Conservation (phyloP, 2,888 invertebrate genomes). For the Sesamia inferens region DNA sequence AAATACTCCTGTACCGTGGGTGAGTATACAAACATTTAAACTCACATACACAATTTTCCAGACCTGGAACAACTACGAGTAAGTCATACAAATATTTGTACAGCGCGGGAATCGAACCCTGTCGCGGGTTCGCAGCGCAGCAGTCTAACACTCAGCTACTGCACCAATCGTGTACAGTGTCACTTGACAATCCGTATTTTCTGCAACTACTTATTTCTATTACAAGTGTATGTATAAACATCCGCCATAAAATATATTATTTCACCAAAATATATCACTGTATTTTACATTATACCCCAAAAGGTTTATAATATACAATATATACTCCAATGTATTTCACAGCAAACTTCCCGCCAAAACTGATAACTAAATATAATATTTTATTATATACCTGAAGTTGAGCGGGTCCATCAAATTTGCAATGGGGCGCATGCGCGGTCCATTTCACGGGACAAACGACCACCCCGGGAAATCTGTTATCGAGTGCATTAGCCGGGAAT, state of each 20-base stretch:
- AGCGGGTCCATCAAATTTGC: constrained; percentile 52
- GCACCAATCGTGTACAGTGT: not conserved
- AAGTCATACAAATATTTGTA: too few species aligned
- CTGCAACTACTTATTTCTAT: not conserved
- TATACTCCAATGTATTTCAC: not conserved
- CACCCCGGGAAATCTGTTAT: constrained; percentile 74
- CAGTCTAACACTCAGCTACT: too few species aligned
- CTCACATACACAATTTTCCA: too few species aligned
- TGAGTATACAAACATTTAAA: too few species aligned
- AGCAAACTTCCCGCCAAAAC: constrained; percentile 12
- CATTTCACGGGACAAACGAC: constrained; percentile 65
- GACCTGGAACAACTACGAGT: too few species aligned
- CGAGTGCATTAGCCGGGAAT: constrained; percentile 68
- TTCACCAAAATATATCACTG: too few species aligned
- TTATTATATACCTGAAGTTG: constrained; percentile 58
- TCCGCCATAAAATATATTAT: not conserved
- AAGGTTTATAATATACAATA: not conserved
- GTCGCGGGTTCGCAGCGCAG: too few species aligned
- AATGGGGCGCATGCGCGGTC: constrained; percentile 54
- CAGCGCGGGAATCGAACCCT: too few species aligned
- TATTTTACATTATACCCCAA: too few species aligned
- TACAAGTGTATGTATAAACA: not conserved
- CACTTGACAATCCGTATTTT: not conserved
- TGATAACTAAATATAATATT: constrained; percentile 61
- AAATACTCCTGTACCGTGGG: too few species aligned